These are phyloP conservation scores for Oscheius sp. DNA, from an alignment of 2,888 invertebrate genomes.

Conservation along the genomic window DNA sequence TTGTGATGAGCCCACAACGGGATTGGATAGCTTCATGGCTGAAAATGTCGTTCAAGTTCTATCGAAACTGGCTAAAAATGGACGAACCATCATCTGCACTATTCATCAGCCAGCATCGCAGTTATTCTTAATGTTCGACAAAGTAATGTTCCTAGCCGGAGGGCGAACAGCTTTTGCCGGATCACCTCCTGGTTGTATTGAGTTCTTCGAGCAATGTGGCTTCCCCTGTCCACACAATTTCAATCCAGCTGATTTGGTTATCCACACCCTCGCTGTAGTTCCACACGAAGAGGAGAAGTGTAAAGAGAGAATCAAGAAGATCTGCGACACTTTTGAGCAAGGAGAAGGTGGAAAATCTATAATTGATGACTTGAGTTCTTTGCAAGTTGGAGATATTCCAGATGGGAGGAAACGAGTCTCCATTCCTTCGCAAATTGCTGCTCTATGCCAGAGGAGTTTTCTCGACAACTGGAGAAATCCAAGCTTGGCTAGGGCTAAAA, in stretches of 20 bases:
- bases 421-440: slow-evolving; percentile 40
- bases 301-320: slow-evolving; percentile 51
- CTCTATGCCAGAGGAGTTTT: slow-evolving; percentile 40
- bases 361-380: slow-evolving; percentile 31
- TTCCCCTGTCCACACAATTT: slow-evolving; percentile 80
- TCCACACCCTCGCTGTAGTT: slow-evolving; percentile 85
- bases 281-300: slow-evolving; percentile 81
- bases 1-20: slow-evolving; percentile 91
- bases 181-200: slow-evolving; percentile 72
- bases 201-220: slow-evolving; percentile 64
- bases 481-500: slow-evolving; percentile 61
- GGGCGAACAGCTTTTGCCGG: slow-evolving; percentile 86
- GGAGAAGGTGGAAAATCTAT: slow-evolving; percentile 55
- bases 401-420: slow-evolving; percentile 40
- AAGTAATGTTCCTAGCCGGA: slow-evolving; percentile 80
- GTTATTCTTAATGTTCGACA: slow-evolving; percentile 67
- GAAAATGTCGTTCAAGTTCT: slow-evolving; percentile 82
- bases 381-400: slow-evolving; percentile 38
- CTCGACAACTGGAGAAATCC: slow-evolving; percentile 68
- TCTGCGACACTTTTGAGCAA: slow-evolving; percentile 70
- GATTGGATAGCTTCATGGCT: slow-evolving; percentile 95
- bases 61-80: slow-evolving; percentile 59
- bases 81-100: slow-evolving; percentile 69
- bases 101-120: slow-evolving; percentile 70
- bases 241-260: slow-evolving; percentile 92